Base-by-base conservation (phyloP, 2,113 vertebrate species). In the Eulemur rufifrons region DNA sequence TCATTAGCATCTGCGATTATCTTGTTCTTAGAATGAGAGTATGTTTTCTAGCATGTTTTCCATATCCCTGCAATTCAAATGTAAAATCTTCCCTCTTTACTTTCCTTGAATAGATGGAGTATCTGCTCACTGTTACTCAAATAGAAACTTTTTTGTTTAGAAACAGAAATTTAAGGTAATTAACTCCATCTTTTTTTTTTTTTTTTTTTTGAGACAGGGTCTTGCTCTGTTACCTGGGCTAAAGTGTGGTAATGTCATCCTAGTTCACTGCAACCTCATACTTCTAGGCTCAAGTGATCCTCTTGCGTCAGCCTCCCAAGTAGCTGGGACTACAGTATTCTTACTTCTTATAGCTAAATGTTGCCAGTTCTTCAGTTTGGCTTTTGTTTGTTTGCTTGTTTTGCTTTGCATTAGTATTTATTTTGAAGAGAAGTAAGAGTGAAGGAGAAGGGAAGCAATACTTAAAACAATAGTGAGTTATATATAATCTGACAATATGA, bases 381-480 rank as follows among this genome's bases (percentile, higher is more conserved):
- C 73, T 86, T 89, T 80, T 89, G 69, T 56, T 56, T 56, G 18
- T 21, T 21, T 56, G 54, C 20, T 56, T 56, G 54, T 56, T 56
- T 27, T 69, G 39, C 6, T 91, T 37, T 54, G 14, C 2, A 42
- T n/a, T 73, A 23, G 23, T 39, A 21, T 59, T 83, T 85, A 86
- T 78, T 95, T 86, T 86, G 54, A 91, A 95, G 78, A 93, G 18
- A 93, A 34, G 12, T 14, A 76, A 86, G 47, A 86, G 27, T 69
- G 85, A 89, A 45, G 54, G 27, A 59, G 13, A 47, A 3, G 50
- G 34, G 17, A 85, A 76, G 15, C 7, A 83, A 77, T 9, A 45
- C 25, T 69, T 85, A 71, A 82, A 81, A 84, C 25, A 81, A 23
- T 68, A 50, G 34, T 56, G 47, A 54, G 8, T n/a, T 71, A 25